Percentiles rank a stretch among this genome's conserved stretches.
Evolutionary conservation across 2,888 invertebrate species (phyloP).

Genomic region (Tetrapedia diversipes): DNA sequence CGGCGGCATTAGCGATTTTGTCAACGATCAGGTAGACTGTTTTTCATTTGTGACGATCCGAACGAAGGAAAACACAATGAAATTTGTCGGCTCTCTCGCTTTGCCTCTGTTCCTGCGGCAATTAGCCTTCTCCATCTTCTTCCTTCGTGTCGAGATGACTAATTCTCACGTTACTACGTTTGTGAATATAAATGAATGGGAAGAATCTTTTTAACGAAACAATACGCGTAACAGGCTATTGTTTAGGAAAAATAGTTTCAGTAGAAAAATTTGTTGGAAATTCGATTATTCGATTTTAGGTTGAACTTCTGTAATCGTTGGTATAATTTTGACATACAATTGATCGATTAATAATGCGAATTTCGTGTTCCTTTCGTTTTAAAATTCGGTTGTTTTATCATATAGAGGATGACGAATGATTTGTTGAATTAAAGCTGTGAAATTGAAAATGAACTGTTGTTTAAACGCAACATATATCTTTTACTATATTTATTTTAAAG

Average conservation of each 20-base stretch:
- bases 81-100: neutral
- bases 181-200: neutral
- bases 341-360: too few species aligned
- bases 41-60: neutral
- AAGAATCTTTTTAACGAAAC: neutral
- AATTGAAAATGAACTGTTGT: too few species aligned
- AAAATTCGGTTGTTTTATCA: too few species aligned
- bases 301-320: too few species aligned
- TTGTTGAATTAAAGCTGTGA: too few species aligned
- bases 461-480: too few species aligned
- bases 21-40: neutral
- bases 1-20: neutral
- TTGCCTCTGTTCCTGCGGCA: neutral
- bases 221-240: neutral
- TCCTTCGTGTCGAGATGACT: too few species aligned
- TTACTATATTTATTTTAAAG: too few species aligned
- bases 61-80: neutral
- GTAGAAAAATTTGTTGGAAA: neutral
- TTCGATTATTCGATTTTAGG: neutral
- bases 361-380: too few species aligned
- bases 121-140: neutral
- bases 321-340: too few species aligned
- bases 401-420: too few species aligned
- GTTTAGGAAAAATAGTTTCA: neutral
- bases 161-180: neutral